Base-by-base conservation (phyloP, 1,140 invertebrate genomes). In the Drosophila lacteicornis region DNA sequence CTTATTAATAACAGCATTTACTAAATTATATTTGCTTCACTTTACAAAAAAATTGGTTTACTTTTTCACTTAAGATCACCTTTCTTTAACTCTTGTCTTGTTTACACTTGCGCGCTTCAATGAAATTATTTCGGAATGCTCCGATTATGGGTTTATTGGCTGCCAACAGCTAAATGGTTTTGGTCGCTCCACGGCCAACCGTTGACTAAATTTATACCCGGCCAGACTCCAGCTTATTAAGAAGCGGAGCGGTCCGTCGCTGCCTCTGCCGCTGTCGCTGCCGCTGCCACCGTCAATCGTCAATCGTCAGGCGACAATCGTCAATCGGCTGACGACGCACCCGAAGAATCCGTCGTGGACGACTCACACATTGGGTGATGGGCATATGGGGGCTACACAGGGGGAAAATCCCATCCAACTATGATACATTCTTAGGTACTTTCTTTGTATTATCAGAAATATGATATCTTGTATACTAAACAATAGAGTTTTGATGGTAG, bases 161-260 rank as follows among this genome's bases (percentile, higher is more conserved):
- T 42, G 13, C 19, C 38, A 42, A 55, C 15, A 12, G 13, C 53
- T 61, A 19, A n/a, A 42, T 11, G 45, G 56, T 66, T 77, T 76
- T 74, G 36, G 69, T 87, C 51, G 85, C 67, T 90, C 68, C 69
- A 90, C 81, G 67, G 66, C 66, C 74, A 63, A 81, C 55, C 66
- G 46, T 8, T 70, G 71, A 88, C 85, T 88, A 81, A 90, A 80
- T 88, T 69, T 84, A 79, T 76, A 69, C 59, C 11, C 78, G 46
- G 61, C 63, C 84, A 80, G 80, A 88, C 76, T 84, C 84, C 83
- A 77, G 73, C 65, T 88, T 83, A 80, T 88, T 77, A 87, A 66
- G 80, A 65, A 51, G 40, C 65, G 84, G 68, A 51, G 47, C 51
- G 19, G n/a, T 65, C 38, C 49, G 49, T 11, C 30, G 43, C 38